Evolutionary conservation across 2,113 vertebrate genomes (phyloP), one percentile per base, ranked within the genome.

Genomic region (Panthera tigris): DNA sequence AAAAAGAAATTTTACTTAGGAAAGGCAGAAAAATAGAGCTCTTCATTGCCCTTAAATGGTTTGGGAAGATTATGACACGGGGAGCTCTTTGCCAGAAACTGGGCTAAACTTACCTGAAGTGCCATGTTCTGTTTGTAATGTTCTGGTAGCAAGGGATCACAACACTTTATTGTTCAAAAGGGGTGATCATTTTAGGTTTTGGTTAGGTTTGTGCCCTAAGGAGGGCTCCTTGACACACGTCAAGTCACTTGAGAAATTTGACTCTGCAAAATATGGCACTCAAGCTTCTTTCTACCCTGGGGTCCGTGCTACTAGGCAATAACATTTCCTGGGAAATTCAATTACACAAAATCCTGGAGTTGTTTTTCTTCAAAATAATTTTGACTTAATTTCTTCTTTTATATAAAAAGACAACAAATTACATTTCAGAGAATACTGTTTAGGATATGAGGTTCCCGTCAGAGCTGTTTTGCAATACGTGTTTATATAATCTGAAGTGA

Each of bases 341-440:
- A 83, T 57, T 65, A 89, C 94, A 95, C 85, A 97, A 92, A 95
- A 76, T 69, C 61, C 83, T 80, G 66, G 52, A 83, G 66, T 73
- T 93, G 5, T 81, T 25, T 82, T 97, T 74, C 96, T 94, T 85
- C n/a, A 97, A 74, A 79, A 96, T 50, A 96, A 97, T 97, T 95
- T 57, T 84, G 61, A 93, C 68, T 98, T 97, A 94, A 73, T 86
- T 98, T 96, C 84, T 98, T 92, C 83, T 90, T 66, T 92, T 23
- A 33, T 50, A 97, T 73, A 98, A 95, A 96, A 96, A 95, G n/a
- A 92, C 91, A 98, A 95, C 68, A 98, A 96, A 91, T 95, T 57
- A 92, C 65, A 95, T 97, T 94, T 97, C 89, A 91, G 80, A 97
- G 96, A 93, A 97, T 7, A 89, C 1, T 41, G 80, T 33, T 3